Conservation (phyloP, 2,113 vertebrate genomes). For the Heloderma charlesbogerti region DNA sequence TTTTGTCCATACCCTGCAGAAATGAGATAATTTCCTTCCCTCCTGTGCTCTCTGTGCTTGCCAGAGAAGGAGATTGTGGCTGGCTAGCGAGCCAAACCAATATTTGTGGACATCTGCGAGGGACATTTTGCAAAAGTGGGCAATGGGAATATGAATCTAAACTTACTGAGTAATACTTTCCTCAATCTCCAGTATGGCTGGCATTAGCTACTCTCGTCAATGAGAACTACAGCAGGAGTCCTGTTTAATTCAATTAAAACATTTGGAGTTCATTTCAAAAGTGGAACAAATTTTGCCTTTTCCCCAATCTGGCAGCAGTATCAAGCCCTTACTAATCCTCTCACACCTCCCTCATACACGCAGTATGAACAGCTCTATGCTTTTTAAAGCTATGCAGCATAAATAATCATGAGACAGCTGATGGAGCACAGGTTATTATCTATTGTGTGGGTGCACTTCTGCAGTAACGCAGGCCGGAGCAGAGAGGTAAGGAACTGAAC, state of each 20-base stretch:
- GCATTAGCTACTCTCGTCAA: not conserved
- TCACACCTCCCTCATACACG: not conserved
- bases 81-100: not conserved
- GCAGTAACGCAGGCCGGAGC: not conserved
- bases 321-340: not conserved
- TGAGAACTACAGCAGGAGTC: not conserved
- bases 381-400: slow-evolving; percentile 23
- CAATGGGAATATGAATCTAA: too few species aligned
- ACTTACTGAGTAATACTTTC: not conserved
- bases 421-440: slow-evolving; percentile 24
- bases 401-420: slow-evolving; percentile 26
- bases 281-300: not conserved
- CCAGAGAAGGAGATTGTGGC: too few species aligned
- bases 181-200: not conserved
- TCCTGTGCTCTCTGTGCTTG: too few species aligned
- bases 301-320: not conserved
- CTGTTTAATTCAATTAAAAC: not conserved
- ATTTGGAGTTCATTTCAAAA: not conserved
- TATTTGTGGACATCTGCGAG: not conserved
- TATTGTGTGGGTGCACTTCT: slow-evolving; percentile 12
- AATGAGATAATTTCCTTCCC: too few species aligned
- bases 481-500: slow-evolving; percentile 16
- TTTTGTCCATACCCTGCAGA: not conserved
- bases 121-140: too few species aligned
- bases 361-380: not conserved